Percentiles rank a stretch among this genome's conserved stretches.
These are phyloP conservation scores for Meiosimyza decipiens DNA, from an alignment of 2,888 invertebrate species.

Conservation along the genomic window DNA sequence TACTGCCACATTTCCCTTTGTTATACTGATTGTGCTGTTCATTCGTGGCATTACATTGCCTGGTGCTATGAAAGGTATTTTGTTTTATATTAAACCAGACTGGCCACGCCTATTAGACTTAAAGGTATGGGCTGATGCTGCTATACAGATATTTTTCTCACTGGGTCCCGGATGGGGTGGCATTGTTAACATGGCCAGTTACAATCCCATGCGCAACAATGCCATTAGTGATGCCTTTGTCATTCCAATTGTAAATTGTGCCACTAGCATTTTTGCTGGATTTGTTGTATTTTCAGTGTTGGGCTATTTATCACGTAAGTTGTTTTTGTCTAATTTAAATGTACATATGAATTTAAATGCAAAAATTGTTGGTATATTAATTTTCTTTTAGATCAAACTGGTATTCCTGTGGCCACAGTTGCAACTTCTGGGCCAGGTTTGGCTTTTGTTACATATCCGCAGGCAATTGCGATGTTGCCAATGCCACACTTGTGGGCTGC, in stretches of 20 bases:
- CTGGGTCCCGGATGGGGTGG: constrained; percentile 91
- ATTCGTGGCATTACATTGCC: constrained; percentile 83
- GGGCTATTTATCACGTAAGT: constrained; percentile 75
- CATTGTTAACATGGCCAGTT: constrained; percentile 86
- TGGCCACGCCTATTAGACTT: constrained; percentile 81
- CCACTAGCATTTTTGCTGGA: constrained; percentile 82
- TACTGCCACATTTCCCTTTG: constrained; percentile 85
- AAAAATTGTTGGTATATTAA: not conserved
- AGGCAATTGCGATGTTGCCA: constrained; percentile 80
- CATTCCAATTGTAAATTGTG: constrained; percentile 78
- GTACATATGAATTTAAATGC: not conserved
- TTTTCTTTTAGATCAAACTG: constrained; percentile 70
- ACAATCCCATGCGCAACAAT: constrained; percentile 80
- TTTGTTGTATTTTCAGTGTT: constrained; percentile 84
- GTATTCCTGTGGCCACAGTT: constrained; percentile 79
- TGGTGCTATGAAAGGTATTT: constrained; percentile 80
- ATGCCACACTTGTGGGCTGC: constrained; percentile 81
- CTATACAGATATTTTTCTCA: constrained; percentile 92
- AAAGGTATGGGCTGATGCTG: constrained; percentile 92
- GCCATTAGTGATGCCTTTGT: constrained; percentile 74
- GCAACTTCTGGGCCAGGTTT: constrained; percentile 83
- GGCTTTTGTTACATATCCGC: constrained; percentile 83
- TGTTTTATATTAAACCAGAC: constrained; percentile 82
- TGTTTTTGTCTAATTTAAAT: not conserved
- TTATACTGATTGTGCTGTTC: constrained; percentile 78